A percentile compares a stretch with the other conserved stretches of the same genome.
Conservation (phyloP, 2,113 vertebrate species). For the Ageneiosus marmoratus region DNA sequence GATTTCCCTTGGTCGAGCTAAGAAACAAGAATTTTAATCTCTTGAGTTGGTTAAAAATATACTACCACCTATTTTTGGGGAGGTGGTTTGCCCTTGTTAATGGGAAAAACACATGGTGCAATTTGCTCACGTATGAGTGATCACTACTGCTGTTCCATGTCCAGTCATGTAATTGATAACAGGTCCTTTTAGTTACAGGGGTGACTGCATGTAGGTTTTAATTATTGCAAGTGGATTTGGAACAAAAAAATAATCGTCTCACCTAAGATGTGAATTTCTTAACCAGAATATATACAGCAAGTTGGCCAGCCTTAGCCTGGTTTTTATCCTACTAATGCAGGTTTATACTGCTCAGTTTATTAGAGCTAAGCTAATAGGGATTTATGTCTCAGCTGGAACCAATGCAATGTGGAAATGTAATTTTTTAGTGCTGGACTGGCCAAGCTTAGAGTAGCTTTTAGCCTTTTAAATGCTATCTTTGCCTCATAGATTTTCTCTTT, state of each 20-base stretch:
- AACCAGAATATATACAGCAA: not conserved
- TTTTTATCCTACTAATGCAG: not conserved
- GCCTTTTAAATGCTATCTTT: not conserved
- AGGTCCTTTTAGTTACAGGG: not conserved
- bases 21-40: slow-evolving; percentile 12
- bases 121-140: not conserved
- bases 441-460: not conserved
- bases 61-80: slow-evolving; percentile 2
- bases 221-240: not conserved
- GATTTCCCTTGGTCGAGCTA: slow-evolving; percentile 37
- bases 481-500: not conserved
- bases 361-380: not conserved
- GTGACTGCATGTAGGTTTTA: not conserved
- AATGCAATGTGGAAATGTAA: not conserved
- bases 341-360: not conserved
- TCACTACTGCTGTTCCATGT: not conserved
- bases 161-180: not conserved
- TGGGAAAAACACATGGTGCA: slow-evolving; percentile 2
- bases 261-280: not conserved
- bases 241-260: not conserved
- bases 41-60: slow-evolving; percentile 38
- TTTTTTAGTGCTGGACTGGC: slow-evolving; percentile 1
- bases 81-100: not conserved
- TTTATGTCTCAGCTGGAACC: not conserved
- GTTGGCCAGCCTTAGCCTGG: not conserved